Conservation (phyloP, 1,140 invertebrate species). For the Brachionus asplanchnoidis region DNA sequence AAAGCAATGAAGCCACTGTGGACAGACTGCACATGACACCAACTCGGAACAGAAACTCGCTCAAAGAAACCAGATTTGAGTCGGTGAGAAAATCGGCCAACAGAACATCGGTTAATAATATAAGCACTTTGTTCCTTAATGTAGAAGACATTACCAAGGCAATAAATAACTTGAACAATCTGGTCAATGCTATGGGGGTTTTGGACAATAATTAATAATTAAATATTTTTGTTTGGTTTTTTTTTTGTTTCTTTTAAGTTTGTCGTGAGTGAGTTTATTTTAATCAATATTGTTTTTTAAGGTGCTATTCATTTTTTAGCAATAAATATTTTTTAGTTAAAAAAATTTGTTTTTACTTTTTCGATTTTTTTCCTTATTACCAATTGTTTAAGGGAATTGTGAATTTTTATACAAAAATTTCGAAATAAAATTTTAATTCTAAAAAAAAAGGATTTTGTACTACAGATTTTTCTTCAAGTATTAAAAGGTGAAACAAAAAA, state of each 20-base stretch:
- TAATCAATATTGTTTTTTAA: background rate
- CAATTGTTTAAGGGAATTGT: too few species aligned
- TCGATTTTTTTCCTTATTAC: too few species aligned
- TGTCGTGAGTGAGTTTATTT: background rate
- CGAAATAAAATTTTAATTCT: too few species aligned
- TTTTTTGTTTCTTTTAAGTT: background rate
- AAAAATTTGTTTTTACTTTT: background rate
- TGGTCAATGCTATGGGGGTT: conserved; percentile 7
- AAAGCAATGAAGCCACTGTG: background rate
- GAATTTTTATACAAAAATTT: too few species aligned
- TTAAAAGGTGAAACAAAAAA: too few species aligned
- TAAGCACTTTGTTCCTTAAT: background rate
- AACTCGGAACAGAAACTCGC: background rate
- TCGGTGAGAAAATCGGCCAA: background rate
- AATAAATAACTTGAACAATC: conserved; percentile 33
- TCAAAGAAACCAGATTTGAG: background rate
- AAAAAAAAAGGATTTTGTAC: too few species aligned
- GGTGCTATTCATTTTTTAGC: background rate
- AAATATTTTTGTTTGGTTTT: background rate
- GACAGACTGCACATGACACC: background rate
- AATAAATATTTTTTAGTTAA: background rate
- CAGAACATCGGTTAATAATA: background rate
- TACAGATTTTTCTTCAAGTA: too few species aligned
- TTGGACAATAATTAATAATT: conserved; percentile 8
- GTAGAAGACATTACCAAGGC: conserved; percentile 33